These are phyloP conservation scores for Drosophila ohnishii DNA, from an alignment of 1,140 invertebrate genomes.

Conservation along the genomic window DNA sequence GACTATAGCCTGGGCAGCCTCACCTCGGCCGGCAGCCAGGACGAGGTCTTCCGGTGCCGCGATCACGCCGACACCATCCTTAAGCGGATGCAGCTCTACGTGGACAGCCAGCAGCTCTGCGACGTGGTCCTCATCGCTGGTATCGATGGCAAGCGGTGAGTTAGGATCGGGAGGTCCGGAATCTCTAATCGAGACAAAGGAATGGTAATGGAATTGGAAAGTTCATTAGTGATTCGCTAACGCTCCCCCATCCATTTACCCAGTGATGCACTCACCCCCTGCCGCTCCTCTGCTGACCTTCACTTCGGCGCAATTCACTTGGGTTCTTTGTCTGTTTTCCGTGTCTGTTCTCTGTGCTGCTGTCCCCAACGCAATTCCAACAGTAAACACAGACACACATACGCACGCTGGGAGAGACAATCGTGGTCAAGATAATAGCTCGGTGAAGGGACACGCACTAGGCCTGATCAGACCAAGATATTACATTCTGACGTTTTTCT, in stretches of 20 bases:
- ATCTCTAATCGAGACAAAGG: conserved; percentile 46
- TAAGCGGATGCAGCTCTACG: conserved; percentile 91
- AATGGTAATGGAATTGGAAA: conserved; percentile 48
- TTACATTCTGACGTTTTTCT: background rate
- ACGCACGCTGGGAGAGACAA: background rate
- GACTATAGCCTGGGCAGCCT: conserved; percentile 79
- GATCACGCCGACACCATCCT: conserved; percentile 92
- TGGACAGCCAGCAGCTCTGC: conserved; percentile 90
- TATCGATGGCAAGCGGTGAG: conserved; percentile 86
- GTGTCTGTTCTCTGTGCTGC: conserved; percentile 29
- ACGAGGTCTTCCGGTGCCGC: conserved; percentile 91
- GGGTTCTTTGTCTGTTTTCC: conserved; percentile 67
- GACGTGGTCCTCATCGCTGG: conserved; percentile 91
- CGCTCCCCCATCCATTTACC: conserved; percentile 7
- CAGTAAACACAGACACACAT: conserved; percentile 30
- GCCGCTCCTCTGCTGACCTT: conserved; percentile 50
- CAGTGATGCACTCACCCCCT: background rate
- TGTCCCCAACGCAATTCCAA: conserved; percentile 54
- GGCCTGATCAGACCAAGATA: background rate
- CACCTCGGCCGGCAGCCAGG: conserved; percentile 84
- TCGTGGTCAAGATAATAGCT: conserved; percentile 12
- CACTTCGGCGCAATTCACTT: conserved; percentile 54
- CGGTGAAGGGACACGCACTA: background rate
- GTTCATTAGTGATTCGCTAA: conserved; percentile 44
- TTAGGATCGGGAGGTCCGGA: conserved; percentile 14